Evolutionary conservation across 2,797 vertebrate genomes (phyloP).

Genomic region (Dryobates pubescens): DNA sequence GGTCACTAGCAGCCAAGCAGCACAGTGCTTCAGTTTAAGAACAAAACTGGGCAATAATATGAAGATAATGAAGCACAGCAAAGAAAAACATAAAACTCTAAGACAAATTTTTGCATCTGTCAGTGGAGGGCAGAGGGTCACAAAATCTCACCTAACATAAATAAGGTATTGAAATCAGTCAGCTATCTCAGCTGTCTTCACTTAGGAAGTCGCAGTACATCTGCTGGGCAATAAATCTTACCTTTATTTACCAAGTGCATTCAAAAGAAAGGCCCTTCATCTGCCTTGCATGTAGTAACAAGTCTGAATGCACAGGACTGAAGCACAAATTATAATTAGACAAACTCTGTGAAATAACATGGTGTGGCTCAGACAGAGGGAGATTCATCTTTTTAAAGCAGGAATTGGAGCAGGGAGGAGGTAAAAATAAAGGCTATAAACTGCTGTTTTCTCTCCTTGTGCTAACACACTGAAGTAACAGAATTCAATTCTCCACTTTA

Average conservation of each 20-base stretch:
- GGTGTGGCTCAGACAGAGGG: neutral
- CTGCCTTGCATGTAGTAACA: neutral
- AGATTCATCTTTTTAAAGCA: neutral
- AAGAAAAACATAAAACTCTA: constrained; percentile 15
- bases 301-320: neutral
- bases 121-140: constrained; percentile 24
- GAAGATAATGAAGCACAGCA: constrained; percentile 17
- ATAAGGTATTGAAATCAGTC: constrained; percentile 7
- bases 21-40: neutral
- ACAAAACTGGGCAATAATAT: neutral
- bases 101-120: constrained; percentile 23
- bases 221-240: constrained; percentile 47
- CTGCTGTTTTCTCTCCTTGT: neutral
- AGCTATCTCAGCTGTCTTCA: constrained; percentile 54
- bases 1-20: neutral
- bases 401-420: neutral
- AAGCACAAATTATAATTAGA: neutral
- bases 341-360: neutral
- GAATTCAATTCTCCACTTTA: constrained; percentile 7
- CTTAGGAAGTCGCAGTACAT: constrained; percentile 4
- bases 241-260: constrained; percentile 16
- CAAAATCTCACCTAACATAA: constrained; percentile 36
- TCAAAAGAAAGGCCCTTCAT: neutral
- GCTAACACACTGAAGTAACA: neutral
- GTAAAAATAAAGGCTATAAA: constrained; percentile 1